These are phyloP conservation scores for Pangasius djambal DNA, from an alignment of 2,797 vertebrate species.

Conservation along the genomic window DNA sequence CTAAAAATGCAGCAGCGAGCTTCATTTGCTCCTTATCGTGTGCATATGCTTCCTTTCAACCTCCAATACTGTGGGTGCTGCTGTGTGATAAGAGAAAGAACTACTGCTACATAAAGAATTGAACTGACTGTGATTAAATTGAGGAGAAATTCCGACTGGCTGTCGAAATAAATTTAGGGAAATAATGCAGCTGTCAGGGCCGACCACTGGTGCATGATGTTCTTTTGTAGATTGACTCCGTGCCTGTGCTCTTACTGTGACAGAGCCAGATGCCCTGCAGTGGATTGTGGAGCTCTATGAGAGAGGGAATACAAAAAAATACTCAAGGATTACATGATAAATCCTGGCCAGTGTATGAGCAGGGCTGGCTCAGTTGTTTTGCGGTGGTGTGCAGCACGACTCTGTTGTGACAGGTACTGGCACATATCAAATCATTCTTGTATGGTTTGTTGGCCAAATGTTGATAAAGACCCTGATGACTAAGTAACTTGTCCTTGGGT, in stretches of 20 bases:
- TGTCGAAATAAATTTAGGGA: conserved; percentile 30
- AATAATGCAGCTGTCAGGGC: conserved; percentile 40
- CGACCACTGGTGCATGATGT: conserved; percentile 11
- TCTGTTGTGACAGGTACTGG: conserved; percentile 41
- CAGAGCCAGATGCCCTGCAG: conserved; percentile 25
- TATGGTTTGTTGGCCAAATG: conserved; percentile 32
- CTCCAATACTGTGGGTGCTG: conserved; percentile 8
- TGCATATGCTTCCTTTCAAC: conserved; percentile 1
- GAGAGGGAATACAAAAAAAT: conserved; percentile 20
- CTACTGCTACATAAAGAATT: conserved; percentile 4
- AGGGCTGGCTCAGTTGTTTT: conserved; percentile 16
- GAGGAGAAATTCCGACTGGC: conserved; percentile 17
- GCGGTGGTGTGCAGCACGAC: conserved; percentile 4
- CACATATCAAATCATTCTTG: conserved; percentile 28
- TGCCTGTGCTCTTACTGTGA: conserved; percentile 27
- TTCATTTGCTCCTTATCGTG: not conserved
- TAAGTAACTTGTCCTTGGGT: conserved; percentile 44
- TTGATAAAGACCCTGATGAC: conserved; percentile 32
- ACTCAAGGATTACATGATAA: conserved; percentile 36
- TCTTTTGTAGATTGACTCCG: conserved; percentile 32
- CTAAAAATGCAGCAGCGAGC: conserved; percentile 2
- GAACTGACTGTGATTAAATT: conserved; percentile 33
- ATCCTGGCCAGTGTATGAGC: conserved; percentile 32
- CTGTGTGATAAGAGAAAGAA: conserved; percentile 30
- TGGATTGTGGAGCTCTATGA: conserved; percentile 23